Base-by-base conservation (phyloP, 2,888 invertebrate species). In the Meiosimyza decipiens region DNA sequence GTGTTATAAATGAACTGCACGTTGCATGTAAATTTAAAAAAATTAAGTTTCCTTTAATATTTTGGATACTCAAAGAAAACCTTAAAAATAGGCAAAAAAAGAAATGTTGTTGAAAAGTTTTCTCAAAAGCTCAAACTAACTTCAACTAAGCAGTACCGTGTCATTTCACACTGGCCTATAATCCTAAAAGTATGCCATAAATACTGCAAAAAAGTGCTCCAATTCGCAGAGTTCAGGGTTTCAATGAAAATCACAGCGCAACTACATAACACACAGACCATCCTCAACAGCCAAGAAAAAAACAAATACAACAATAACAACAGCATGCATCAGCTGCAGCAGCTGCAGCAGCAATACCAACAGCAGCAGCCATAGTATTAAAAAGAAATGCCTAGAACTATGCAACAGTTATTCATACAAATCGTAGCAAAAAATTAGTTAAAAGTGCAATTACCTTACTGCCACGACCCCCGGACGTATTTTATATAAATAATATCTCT, bases 211-310 rank as follows among this genome's bases (percentile, higher is more conserved):
- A 57, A 50, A 59, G 13, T 63, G 62, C 70, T 47, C 70, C 33
- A 62, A 33, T 70, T 62, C 63, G 70, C 70, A 72, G 67, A 72
- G 72, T 72, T 72, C 72, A 72, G 72, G 72, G 72, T 72, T 72
- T 67, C 72, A 62, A 40, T 67, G 72, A 55, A 57, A 57, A 64
- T 49, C 64, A 64, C 55, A 22, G 71, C 62, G 62, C 72, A 54
- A 49, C 60, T 15, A 50, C 51, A 54, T 18, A 66, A 59, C 63
- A 28, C 16, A 52, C 28, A 40, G 40, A 15, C 59, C 50, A n/a
- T 11, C 49, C 64, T 13, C 49, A 12, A 47, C 49, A 18, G 7
- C 49, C 22, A 50, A n/a, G 40, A 13, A n/a, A 15, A 9, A 12
- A 47, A 18, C 62, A 16, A 11, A 22, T 11, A n/a, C 60, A 18